Conservation (phyloP, 2,888 invertebrate genomes). For the Metalampra italica region DNA sequence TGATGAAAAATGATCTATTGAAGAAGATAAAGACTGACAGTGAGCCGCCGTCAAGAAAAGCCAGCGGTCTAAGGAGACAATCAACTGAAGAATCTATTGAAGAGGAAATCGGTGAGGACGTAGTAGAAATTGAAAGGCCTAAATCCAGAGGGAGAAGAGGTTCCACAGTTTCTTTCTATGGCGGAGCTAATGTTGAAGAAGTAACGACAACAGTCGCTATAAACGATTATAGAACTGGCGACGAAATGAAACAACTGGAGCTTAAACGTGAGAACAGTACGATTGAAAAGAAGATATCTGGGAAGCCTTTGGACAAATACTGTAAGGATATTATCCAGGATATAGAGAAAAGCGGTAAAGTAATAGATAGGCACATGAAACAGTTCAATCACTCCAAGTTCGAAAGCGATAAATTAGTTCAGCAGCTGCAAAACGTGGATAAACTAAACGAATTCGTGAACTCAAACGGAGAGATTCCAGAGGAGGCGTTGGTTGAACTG, state of each 20-base stretch:
- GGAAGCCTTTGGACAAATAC: constrained; percentile 60
- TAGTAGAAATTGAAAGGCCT: constrained; percentile 43
- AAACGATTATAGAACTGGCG: constrained; percentile 31
- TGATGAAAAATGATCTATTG: constrained; percentile 57
- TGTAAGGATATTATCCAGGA: constrained; percentile 68
- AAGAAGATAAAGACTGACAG: constrained; percentile 54
- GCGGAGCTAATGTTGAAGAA: constrained; percentile 35
- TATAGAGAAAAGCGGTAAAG: constrained; percentile 62
- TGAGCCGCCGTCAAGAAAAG: constrained; percentile 45
- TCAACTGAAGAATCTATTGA: constrained; percentile 62
- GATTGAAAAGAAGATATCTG: constrained; percentile 40
- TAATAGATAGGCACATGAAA: constrained; percentile 73
- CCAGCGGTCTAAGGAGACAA: constrained; percentile 47
- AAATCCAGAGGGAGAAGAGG: constrained; percentile 58
- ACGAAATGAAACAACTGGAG: constrained; percentile 27
- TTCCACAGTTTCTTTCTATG: constrained; percentile 56
- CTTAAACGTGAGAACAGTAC: constrained; percentile 38
- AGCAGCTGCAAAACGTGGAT: constrained; percentile 71
- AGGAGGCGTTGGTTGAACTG: constrained; percentile 48
- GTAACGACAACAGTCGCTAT: constrained; percentile 32
- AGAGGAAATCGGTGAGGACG: constrained; percentile 40
- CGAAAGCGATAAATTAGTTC: constrained; percentile 69
- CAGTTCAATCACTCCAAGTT: constrained; percentile 61
- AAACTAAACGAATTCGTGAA: constrained; percentile 70
- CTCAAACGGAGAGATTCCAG: constrained; percentile 45